These are phyloP conservation scores for Machimus rusticus DNA, from an alignment of 2,888 invertebrate genomes.

Conservation along the genomic window DNA sequence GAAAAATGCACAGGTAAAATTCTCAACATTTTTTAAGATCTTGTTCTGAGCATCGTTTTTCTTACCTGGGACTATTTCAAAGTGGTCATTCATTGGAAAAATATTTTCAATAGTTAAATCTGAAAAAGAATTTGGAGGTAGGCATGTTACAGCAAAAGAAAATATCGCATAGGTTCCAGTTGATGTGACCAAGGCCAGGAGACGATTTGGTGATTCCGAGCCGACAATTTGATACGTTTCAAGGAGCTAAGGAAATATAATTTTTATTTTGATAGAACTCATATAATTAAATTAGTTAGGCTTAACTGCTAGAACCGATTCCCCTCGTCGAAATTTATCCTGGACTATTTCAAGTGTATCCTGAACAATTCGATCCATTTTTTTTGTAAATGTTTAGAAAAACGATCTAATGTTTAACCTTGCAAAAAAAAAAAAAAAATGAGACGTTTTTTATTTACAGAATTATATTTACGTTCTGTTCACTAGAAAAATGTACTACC, in stretches of 20 bases:
- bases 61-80: conserved; percentile 74
- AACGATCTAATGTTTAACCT: neutral
- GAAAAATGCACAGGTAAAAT: neutral
- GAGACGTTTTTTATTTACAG: neutral
- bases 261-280: neutral
- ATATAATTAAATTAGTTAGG: neutral
- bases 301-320: conserved; percentile 57
- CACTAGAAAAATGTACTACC: neutral
- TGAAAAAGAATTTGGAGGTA: conserved; percentile 74
- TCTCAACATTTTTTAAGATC: neutral
- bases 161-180: conserved; percentile 59
- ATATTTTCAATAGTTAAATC: conserved; percentile 83
- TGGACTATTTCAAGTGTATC: conserved; percentile 54
- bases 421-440: neutral
- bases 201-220: conserved; percentile 56
- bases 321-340: conserved; percentile 59
- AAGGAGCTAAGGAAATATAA: conserved; percentile 54
- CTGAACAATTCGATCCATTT: neutral
- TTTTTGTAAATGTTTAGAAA: neutral
- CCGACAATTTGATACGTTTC: conserved; percentile 61
- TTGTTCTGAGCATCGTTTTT: no score
- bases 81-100: conserved; percentile 80
- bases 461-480: neutral
- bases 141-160: conserved; percentile 56
- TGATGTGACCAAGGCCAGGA: conserved; percentile 58